These are phyloP conservation scores for Koerneria pararmatus DNA, from an alignment of 2,888 invertebrate genomes.

Conservation along the genomic window DNA sequence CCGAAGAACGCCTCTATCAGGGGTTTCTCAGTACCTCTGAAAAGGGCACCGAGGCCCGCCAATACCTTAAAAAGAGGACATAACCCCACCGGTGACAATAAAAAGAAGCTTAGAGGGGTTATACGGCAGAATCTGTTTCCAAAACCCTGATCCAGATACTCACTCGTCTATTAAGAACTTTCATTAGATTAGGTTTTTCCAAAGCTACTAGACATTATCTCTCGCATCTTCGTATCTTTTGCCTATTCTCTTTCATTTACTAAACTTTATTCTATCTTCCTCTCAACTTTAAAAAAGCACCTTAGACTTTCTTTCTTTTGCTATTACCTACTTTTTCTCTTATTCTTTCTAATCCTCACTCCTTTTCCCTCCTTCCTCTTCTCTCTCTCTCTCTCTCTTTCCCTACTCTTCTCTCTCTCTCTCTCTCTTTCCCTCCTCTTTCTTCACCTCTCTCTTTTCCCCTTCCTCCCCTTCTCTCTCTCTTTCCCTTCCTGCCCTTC, in stretches of 20 bases:
- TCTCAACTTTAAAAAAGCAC: not conserved
- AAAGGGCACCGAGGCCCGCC: too few relatives aligned
- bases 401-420: not conserved
- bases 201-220: too few relatives aligned
- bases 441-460: not conserved
- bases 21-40: too few relatives aligned
- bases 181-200: too few relatives aligned
- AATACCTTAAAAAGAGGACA: too few relatives aligned
- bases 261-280: not conserved
- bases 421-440: not conserved
- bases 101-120: too few relatives aligned
- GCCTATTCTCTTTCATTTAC: not conserved
- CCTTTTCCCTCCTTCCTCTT: constrained; percentile 9
- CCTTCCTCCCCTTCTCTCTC: not conserved
- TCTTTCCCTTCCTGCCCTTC: not conserved
- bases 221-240: not conserved
- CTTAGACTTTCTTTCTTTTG: not conserved
- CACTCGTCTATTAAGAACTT: too few relatives aligned
- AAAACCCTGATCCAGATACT: too few relatives aligned
- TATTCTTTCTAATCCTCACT: constrained; percentile 4
- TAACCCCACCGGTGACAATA: too few relatives aligned
- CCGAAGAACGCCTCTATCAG: too few relatives aligned
- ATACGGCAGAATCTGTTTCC: too few relatives aligned
- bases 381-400: constrained; percentile 2
- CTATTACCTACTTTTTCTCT: constrained; percentile 4